These are phyloP conservation scores for Mus spicilegus DNA, from an alignment of 2,113 vertebrate genomes.

Conservation along the genomic window DNA sequence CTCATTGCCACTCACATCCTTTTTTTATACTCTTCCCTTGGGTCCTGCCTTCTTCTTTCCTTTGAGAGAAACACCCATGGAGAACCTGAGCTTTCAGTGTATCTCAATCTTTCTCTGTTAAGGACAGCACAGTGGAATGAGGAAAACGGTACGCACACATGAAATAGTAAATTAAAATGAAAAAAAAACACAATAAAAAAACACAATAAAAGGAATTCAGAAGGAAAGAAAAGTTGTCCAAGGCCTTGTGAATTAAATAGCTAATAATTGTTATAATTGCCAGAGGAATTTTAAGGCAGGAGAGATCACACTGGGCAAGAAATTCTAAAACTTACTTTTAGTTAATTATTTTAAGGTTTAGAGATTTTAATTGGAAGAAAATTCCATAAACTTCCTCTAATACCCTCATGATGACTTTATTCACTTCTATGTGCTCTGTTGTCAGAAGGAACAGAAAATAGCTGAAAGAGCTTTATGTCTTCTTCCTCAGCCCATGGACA, in stretches of 20 bases:
- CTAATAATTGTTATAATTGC: conserved; percentile 51
- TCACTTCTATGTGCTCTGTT: neutral
- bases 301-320: conserved; percentile 34
- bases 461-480: neutral
- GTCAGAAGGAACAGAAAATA: neutral
- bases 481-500: neutral
- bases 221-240: conserved; percentile 54
- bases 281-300: conserved; percentile 57
- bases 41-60: neutral
- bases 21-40: accelerated
- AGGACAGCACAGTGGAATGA: neutral
- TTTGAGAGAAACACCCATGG: neutral
- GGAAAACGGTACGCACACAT: conserved; percentile 29
- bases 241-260: conserved; percentile 46
- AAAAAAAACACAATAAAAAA: conserved; percentile 45
- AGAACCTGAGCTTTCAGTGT: neutral
- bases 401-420: neutral
- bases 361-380: conserved; percentile 64
- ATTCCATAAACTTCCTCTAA: neutral
- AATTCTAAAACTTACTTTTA: conserved; percentile 59
- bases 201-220: conserved; percentile 29
- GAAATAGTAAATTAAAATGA: conserved; percentile 39
- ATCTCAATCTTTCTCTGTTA: neutral
- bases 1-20: neutral
- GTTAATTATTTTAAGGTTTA: conserved; percentile 63